Evolutionary conservation across 2,888 invertebrate genomes (phyloP).

Genomic region (Drosophila peninsularis): DNA sequence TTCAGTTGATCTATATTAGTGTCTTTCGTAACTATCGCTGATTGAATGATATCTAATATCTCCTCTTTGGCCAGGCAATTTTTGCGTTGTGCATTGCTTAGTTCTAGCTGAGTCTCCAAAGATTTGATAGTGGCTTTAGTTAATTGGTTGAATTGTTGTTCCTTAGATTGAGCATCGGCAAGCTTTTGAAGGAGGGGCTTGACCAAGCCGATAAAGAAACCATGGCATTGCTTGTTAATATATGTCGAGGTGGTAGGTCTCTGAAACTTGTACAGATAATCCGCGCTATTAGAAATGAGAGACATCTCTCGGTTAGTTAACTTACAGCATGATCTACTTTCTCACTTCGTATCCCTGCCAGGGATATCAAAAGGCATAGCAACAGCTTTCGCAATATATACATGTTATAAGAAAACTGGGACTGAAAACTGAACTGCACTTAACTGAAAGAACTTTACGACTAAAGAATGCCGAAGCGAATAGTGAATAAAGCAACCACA

Average conservation of each 20-base stretch:
- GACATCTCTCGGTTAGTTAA: too few species aligned
- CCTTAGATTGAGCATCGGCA: too few species aligned
- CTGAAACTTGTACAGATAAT: background rate
- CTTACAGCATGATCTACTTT: background rate
- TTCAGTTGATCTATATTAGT: background rate
- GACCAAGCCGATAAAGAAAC: background rate
- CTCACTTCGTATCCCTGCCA: background rate
- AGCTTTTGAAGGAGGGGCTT: background rate
- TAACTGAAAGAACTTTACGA: too few species aligned
- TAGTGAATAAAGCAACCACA: background rate
- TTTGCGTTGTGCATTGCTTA: background rate
- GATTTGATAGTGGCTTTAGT: background rate
- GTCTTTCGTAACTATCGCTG: background rate
- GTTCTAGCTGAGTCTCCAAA: background rate
- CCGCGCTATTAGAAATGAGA: background rate
- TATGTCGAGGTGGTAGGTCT: background rate
- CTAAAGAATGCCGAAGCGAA: background rate
- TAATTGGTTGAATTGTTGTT: background rate
- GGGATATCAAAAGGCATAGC: background rate
- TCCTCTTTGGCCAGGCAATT: background rate
- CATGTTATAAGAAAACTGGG: background rate
- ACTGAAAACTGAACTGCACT: background rate
- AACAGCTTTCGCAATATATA: background rate
- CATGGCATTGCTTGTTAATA: background rate
- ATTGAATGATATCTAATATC: background rate